Conservation (phyloP, 2,797 vertebrate species). For the Cirrhinus molitorella region DNA sequence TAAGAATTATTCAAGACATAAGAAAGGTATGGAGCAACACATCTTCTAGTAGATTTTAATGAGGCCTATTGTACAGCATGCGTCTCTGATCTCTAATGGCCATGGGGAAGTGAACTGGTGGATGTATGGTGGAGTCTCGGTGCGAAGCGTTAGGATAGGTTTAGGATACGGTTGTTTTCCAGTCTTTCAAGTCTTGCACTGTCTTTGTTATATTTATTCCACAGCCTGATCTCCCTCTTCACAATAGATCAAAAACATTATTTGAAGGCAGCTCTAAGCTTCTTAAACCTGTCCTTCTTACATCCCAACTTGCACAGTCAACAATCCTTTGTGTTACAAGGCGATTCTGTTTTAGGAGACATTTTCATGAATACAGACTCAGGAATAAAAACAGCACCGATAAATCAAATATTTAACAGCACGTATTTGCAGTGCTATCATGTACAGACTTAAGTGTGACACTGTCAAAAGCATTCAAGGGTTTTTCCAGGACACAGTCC, state of each 20-base stretch:
- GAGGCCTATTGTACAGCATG: neutral
- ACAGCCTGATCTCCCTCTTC: constrained; percentile 34
- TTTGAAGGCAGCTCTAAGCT: constrained; percentile 66
- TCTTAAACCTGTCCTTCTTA: constrained; percentile 61
- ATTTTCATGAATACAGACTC: constrained; percentile 27
- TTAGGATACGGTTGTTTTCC: constrained; percentile 37
- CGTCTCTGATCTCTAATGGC: constrained; percentile 17
- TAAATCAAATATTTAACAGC: neutral
- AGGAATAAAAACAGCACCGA: constrained; percentile 15
- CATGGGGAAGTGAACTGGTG: neutral
- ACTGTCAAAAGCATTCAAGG: constrained; percentile 12
- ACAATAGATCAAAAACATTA: constrained; percentile 56
- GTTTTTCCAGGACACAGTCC: neutral
- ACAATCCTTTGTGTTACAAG: constrained; percentile 44
- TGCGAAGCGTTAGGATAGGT: neutral
- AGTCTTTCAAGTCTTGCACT: constrained; percentile 48
- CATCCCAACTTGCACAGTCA: constrained; percentile 43
- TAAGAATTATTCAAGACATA: neutral
- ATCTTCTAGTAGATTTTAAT: neutral
- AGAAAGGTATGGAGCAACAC: neutral
- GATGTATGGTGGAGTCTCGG: neutral
- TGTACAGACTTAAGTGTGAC: constrained; percentile 10
- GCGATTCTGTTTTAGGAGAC: constrained; percentile 28
- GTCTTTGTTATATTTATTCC: constrained; percentile 46
- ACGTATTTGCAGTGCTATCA: constrained; percentile 8